phyloP scores from a whole-genome alignment of 2,888 invertebrate genomes.

The Leucophora obtusa region DNA sequence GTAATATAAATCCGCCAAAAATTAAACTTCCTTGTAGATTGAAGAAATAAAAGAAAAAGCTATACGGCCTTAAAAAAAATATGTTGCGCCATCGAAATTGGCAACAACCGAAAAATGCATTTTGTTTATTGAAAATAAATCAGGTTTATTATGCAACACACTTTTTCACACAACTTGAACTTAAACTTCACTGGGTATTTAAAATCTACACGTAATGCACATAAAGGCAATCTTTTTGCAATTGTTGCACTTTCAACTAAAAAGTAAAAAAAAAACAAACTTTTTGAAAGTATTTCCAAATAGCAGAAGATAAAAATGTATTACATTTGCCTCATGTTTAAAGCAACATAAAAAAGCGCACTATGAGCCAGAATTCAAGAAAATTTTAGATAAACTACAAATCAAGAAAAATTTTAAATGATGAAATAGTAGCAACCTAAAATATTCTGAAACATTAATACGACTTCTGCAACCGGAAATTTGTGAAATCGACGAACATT shows the following conservation, averaged over 20 bases:
- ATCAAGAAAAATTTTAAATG: no score
- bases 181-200: constrained; percentile 59
- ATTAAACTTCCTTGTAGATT: constrained; percentile 49
- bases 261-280: constrained; percentile 3
- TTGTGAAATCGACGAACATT: no score
- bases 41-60: constrained; percentile 16
- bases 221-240: neutral
- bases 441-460: no score
- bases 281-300: constrained; percentile 36
- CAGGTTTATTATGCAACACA: constrained; percentile 59
- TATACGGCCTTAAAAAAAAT: neutral
- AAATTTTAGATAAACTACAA: no score
- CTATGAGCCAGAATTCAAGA: neutral
- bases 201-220: constrained; percentile 2
- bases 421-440: no score
- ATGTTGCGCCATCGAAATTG: constrained; percentile 8
- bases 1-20: constrained; percentile 19
- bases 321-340: constrained; percentile 17
- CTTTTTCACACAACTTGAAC: constrained; percentile 60
- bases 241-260: constrained; percentile 36
- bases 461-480: no score
- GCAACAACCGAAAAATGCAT: constrained; percentile 18
- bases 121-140: constrained; percentile 34
- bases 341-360: neutral
- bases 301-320: constrained; percentile 35